These are phyloP conservation scores for Urosaurus nigricauda DNA, from an alignment of 2,797 vertebrate genomes.

Conservation along the genomic window DNA sequence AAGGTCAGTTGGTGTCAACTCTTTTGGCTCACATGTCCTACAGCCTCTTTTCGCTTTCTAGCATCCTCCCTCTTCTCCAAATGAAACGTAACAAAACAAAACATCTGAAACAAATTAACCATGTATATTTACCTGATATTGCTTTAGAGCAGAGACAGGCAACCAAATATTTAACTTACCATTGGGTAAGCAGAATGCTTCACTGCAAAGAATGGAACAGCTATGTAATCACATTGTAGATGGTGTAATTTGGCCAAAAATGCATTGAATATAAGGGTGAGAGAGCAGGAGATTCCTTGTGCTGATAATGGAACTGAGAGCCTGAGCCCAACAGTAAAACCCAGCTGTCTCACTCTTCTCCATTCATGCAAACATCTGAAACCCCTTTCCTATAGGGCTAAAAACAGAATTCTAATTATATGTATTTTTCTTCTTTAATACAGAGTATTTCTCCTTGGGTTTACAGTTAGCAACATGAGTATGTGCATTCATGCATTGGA, in stretches of 20 bases:
- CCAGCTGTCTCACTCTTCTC: neutral
- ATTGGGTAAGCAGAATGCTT: conserved; percentile 22
- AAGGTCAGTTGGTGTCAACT: conserved; percentile 16
- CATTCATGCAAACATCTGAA: neutral
- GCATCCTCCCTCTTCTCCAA: neutral
- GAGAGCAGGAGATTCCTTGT: neutral
- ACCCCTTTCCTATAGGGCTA: neutral
- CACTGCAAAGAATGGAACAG: conserved; percentile 15
- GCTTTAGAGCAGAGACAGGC: conserved; percentile 35
- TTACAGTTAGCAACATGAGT: no score
- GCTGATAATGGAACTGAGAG: neutral
- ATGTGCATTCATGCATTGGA: no score
- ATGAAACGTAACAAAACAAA: neutral
- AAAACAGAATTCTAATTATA: no score
- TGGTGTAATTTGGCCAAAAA: neutral
- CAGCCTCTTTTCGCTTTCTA: neutral
- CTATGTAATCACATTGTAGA: conserved; percentile 17
- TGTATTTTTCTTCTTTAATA: neutral
- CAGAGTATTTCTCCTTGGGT: neutral
- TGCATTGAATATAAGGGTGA: neutral
- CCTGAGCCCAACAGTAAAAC: no score
- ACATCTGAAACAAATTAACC: conserved; percentile 36
- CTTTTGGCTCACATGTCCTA: neutral
- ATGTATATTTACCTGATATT: conserved; percentile 22
- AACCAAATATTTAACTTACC: conserved; percentile 35